These are phyloP conservation scores for Ptychadena robeensis DNA, from an alignment of 2,797 vertebrate species.

Conservation along the genomic window DNA sequence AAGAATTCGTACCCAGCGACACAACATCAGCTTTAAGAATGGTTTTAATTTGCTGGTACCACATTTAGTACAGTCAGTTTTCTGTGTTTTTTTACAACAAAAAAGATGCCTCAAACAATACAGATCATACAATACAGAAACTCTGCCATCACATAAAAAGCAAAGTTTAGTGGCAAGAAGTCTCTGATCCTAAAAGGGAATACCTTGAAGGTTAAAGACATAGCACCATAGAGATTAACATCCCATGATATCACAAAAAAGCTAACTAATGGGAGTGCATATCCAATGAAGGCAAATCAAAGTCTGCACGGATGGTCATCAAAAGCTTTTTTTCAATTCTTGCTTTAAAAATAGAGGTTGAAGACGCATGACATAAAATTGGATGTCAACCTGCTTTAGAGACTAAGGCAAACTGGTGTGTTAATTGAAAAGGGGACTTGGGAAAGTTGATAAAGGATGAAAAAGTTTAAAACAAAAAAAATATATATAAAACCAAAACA, in stretches of 20 bases:
- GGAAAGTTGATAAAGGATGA: neutral
- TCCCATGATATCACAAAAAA: neutral
- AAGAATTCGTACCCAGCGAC: constrained; percentile 8
- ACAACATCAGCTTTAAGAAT: neutral
- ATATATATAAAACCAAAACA: constrained; percentile 16
- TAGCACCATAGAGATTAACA: constrained; percentile 45
- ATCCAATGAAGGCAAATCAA: neutral
- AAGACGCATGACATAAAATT: neutral
- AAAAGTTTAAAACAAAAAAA: neutral
- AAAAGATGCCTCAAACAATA: neutral
- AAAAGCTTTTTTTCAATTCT: neutral
- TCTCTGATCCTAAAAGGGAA: constrained; percentile 16
- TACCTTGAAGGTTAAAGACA: constrained; percentile 14
- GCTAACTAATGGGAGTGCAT: neutral
- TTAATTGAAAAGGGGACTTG: neutral
- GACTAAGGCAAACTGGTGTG: constrained; percentile 56
- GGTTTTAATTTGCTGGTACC: constrained; percentile 1
- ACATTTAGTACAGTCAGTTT: neutral
- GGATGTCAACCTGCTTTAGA: constrained; percentile 15
- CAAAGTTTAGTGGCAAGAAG: neutral
- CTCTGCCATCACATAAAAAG: constrained; percentile 12
- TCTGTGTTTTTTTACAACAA: constrained; percentile 21
- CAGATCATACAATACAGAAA: constrained; percentile 20
- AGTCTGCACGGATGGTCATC: neutral
- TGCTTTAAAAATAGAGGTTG: neutral